These are phyloP conservation scores for Dynastes hyllus DNA, from an alignment of 2,888 invertebrate genomes.

Conservation along the genomic window DNA sequence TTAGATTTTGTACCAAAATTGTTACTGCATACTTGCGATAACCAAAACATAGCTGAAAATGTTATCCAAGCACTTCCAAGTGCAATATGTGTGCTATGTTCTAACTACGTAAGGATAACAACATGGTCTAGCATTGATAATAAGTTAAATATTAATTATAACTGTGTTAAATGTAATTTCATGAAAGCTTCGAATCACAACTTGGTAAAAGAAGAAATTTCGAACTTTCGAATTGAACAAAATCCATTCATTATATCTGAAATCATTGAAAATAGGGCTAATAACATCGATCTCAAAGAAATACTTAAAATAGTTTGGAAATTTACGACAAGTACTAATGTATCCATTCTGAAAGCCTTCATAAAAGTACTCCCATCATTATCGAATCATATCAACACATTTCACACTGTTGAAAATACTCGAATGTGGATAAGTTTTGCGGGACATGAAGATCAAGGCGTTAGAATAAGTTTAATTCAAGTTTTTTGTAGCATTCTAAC, in stretches of 20 bases:
- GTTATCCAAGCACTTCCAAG: slow-evolving; percentile 58
- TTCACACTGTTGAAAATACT: slow-evolving; percentile 66
- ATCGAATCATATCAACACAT: slow-evolving; percentile 69
- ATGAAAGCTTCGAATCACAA: slow-evolving; percentile 10
- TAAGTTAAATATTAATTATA: slow-evolving; percentile 43
- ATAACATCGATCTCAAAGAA: slow-evolving; percentile 9
- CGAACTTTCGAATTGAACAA: not conserved
- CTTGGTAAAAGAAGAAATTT: slow-evolving; percentile 60
- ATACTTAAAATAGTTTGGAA: slow-evolving; percentile 41
- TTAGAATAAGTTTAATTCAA: slow-evolving; percentile 66
- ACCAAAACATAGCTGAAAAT: slow-evolving; percentile 36
- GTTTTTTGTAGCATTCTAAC: slow-evolving; percentile 65
- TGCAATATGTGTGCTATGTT: slow-evolving; percentile 61
- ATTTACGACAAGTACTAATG: slow-evolving; percentile 2
- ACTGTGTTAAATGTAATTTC: slow-evolving; percentile 47
- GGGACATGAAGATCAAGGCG: slow-evolving; percentile 64
- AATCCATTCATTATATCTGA: not conserved
- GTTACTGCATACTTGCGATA: slow-evolving; percentile 41
- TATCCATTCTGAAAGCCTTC: slow-evolving; percentile 61
- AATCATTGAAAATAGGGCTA: not conserved
- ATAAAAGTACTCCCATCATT: slow-evolving; percentile 69
- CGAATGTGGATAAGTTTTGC: slow-evolving; percentile 69
- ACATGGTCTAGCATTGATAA: slow-evolving; percentile 51
- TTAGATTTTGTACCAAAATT: slow-evolving; percentile 49
- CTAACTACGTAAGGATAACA: slow-evolving; percentile 59